Evolutionary conservation across 2,797 vertebrate genomes (phyloP), one percentile per base, ranked within the genome.

Genomic region (Takifugu rubripes): DNA sequence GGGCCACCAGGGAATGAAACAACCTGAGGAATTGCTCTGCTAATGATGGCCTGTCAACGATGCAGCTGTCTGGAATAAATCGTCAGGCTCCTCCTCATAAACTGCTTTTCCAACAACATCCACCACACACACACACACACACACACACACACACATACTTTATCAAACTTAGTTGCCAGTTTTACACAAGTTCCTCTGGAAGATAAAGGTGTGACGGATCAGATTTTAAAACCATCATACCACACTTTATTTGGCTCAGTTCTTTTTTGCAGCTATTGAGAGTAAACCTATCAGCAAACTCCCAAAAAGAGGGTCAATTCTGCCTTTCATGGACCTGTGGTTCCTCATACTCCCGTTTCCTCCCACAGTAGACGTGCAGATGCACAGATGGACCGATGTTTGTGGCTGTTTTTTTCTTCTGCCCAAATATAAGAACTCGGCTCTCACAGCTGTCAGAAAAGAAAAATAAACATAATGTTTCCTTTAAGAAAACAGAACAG

Each of bases 41-140:
- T 93, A 92, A 92, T 92, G 90, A 92, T 90, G 89, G 87, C 84
- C 91, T 92, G 91, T 92, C 92, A 93, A 79, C 82, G 74, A 81
- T 87, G 89, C 90, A 93, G 90, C 91, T 93, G 92, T 92, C 90
- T 91, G 87, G 87, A 90, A 93, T 92, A 91, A 91, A 92, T 93
- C 79, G 85, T 90, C 81, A 85, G 74, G 76, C 85, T 88, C 81
- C 54, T 40, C 59, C 75, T 83, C 86, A 87, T 86, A 90, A 90
- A 90, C 86, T 86, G 74, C 84, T 87, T 90, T 89, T 91, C 91
- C 89, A 90, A 58, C 59, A 88, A 86, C 88, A 86, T 83, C 54
- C 58, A 70, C 64, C 63, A 67, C 67, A 58, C 16, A 31, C 40
- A 55, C 6, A 55, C 42, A 54, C 40, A 52, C 56, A 44, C 52